A percentile compares a stretch with the other conserved stretches of the same genome.
Conservation (phyloP, 2,113 vertebrate genomes). For the Protobothrops mucrosquamatus region DNA sequence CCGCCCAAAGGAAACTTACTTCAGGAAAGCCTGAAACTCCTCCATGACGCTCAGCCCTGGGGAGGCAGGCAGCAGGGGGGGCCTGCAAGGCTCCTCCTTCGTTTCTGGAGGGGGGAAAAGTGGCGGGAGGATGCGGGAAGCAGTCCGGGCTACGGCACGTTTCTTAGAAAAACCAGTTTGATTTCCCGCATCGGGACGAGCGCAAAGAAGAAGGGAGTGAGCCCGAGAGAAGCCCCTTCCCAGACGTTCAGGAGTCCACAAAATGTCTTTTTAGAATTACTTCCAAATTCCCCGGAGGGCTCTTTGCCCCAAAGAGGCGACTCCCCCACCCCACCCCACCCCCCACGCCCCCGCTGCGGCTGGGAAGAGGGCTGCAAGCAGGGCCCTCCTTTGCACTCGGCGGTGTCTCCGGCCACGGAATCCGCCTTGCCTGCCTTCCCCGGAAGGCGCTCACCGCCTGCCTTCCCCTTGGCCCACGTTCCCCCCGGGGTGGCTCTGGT, state of each 20-base stretch:
- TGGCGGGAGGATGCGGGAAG: background rate
- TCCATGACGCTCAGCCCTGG: background rate
- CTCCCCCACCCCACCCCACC: no score
- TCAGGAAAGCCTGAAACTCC: background rate
- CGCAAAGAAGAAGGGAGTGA: background rate
- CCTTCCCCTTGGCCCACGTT: no score
- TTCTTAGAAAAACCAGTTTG: fast-evolving
- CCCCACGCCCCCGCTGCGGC: no score
- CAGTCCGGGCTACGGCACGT: background rate
- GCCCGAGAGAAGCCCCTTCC: background rate
- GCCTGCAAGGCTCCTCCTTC: fast-evolving
- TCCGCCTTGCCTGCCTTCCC: no score
- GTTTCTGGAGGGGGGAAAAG: constrained; percentile 13
- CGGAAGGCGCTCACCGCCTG: no score
- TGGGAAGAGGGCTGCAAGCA: background rate
- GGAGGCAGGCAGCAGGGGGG: fast-evolving
- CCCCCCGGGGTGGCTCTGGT: no score
- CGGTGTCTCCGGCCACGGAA: no score
- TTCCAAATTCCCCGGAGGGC: background rate
- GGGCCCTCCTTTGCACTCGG: no score
- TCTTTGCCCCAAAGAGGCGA: background rate
- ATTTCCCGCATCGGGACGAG: background rate
- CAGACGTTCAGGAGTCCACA: background rate
- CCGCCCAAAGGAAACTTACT: constrained; percentile 31
- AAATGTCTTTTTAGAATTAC: background rate